phyloP scores from a whole-genome alignment of 64 coral and sea anemone genomes.

The Montipora sp. region DNA sequence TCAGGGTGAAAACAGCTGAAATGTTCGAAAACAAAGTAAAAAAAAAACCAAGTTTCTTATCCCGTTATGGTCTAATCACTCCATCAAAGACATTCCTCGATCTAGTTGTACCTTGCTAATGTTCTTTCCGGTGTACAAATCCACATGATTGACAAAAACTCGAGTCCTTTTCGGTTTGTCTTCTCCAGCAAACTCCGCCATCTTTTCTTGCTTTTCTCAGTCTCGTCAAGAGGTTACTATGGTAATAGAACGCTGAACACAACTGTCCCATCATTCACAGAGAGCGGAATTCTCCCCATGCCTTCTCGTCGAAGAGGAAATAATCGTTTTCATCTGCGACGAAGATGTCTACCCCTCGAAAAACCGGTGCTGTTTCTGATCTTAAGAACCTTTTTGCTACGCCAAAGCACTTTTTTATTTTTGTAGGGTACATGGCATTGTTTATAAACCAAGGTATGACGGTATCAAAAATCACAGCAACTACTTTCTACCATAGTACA shows the following conservation, averaged over 20 bases:
- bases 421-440: conserved; percentile 86
- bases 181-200: conserved; percentile 76
- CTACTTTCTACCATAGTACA: not conserved
- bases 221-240: conserved; percentile 34
- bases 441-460: conserved; percentile 96
- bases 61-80: no score
- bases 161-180: conserved; percentile 74
- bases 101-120: conserved; percentile 86
- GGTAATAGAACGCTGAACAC: not conserved
- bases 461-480: not conserved
- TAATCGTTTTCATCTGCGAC: not conserved
- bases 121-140: conserved; percentile 88
- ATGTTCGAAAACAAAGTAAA: no score
- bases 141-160: conserved; percentile 96
- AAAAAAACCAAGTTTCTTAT: no score
- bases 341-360: conserved; percentile 27
- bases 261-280: conserved; percentile 18
- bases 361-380: conserved; percentile 59
- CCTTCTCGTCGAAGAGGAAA: not conserved
- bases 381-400: conserved; percentile 97
- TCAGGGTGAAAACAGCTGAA: no score
- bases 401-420: conserved; percentile 89
- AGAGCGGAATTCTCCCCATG: not conserved
- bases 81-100: not conserved
- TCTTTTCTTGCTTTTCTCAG: conserved; percentile 73